phyloP scores from a whole-genome alignment of 2,888 invertebrate genomes.

The Meteorus cinctellus region DNA sequence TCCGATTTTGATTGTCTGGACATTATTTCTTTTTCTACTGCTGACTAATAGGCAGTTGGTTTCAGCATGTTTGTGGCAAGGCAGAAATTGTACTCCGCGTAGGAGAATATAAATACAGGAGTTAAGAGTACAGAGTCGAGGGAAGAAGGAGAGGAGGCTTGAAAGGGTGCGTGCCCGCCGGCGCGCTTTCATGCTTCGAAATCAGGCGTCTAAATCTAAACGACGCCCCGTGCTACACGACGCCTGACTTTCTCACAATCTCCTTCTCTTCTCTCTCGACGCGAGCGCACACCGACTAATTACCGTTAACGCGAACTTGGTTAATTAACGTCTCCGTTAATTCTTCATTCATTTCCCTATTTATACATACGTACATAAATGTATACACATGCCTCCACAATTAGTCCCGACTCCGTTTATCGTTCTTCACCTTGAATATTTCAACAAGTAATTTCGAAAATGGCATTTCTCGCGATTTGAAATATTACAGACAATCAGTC shows the following conservation, averaged over 20 bases:
- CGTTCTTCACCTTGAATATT: constrained; percentile 5
- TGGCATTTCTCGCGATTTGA: too few species aligned
- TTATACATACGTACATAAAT: not conserved
- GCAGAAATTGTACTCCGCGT: constrained; percentile 32
- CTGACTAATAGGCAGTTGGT: constrained; percentile 34
- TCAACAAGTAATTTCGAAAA: too few species aligned
- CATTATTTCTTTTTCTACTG: not conserved
- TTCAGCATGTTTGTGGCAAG: constrained; percentile 47
- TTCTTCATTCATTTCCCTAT: constrained; percentile 48
- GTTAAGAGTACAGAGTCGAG: not conserved
- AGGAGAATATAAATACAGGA: not conserved
- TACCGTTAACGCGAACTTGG: constrained; percentile 67
- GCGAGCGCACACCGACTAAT: constrained; percentile 62
- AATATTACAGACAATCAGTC: too few species aligned
- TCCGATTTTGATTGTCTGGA: too few species aligned
- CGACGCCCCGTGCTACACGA: constrained; percentile 54
- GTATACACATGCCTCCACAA: not conserved
- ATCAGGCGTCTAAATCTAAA: constrained; percentile 70
- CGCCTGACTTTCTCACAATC: constrained; percentile 43
- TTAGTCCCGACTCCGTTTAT: constrained; percentile 9
- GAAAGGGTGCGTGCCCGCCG: constrained; percentile 52
- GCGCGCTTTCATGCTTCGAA: constrained; percentile 64
- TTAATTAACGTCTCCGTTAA: constrained; percentile 66
- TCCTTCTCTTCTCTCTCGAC: constrained; percentile 32
- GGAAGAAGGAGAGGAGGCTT: constrained; percentile 39